Evolutionary conservation across 2,113 vertebrate species (phyloP), one percentile per base, ranked within the genome.

Genomic region (Macquaria australasica): DNA sequence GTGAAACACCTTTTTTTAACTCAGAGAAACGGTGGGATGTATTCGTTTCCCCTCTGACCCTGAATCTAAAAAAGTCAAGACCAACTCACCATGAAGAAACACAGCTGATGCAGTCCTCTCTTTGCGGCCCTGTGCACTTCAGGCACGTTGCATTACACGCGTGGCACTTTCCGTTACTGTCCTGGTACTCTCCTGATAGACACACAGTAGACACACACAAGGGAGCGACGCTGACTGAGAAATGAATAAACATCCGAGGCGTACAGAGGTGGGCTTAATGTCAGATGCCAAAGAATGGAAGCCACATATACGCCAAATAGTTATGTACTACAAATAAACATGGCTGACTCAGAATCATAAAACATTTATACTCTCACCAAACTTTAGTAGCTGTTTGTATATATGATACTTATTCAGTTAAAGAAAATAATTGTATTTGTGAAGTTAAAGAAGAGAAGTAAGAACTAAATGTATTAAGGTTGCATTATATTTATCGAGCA

Each of bases 131-230:
- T 77, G 83, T 89, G 89, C 98, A 99, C 83, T 91, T 96, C 89
- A 94, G 86, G 93, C 98, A 99, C 0, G 96, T 96, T 69, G 82
- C 79, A 6, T 97, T 96, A 88, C 98, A 99, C 31, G 79, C 51
- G 10, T 87, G 95, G 87, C 98, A 99, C 60, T 60, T 87, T 68
- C 96, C 94, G 3, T 71, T 64, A 53, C 87, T 76, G 67, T 97
- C 96, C 63, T 95, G 90, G 84, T 97, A 98, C 93, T 97, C 94
- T 78, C 96, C 97, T 98, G 87, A 66, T 6, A 88, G 84, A 89
- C 67, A 77, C 0, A 51, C 41, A 89, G 37, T 6, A 88, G 83
- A 89, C 67, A 77, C 0, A 51, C 41, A 89, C 43, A 41, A 69
- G 50, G 84, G 43, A 77, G 31, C 4, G 4, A 51, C 1, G 20